Base-by-base conservation (phyloP, 2,113 vertebrate genomes). In the Dermatemys mawii region DNA sequence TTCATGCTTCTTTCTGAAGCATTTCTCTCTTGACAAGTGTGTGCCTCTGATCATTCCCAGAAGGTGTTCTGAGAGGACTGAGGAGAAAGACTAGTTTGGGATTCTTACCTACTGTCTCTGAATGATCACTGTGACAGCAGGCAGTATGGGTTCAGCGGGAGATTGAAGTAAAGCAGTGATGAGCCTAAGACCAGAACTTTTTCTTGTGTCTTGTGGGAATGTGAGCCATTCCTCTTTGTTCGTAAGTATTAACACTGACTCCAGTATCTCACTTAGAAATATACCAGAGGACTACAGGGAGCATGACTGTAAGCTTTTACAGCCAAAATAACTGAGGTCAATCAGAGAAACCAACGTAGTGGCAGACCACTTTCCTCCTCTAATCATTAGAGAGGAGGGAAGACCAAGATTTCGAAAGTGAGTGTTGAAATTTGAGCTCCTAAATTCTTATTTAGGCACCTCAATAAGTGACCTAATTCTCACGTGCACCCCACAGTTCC, bases 1-100 rank as follows among this genome's bases (percentile, higher is more conserved):
- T 95, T 85, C 94, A 91, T 92, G 54, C 55, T 26, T 50, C 55
- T 91, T 96, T 95, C 85, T 75, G 70, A 96, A 89, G 29, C 63
- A 46, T 49, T 92, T 70, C 54, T 87, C 88, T 92, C 60, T 57
- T 85, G 91, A 35, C 75, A 48, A 87, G 60, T 81, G 38, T 85
- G 93, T 67, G 57, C 83, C 67, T 44, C 75, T 75, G 53, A n/a
- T 89, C 54, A 38, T 91, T 96, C 44, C 44, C 46, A 84, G 90
- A 90, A 46, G 90, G 67, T 53, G 41, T 54, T 87, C 83, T 32
- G 49, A 90, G 35, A 4, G 44, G 55, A 5, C 3, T 60, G 87
- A 46, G 27, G 9, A 89, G 17, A 8, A 27, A 84, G 87, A 38
- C 3, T 75, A 50, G 49, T 78, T 81, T 70, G n/a, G n/a, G n/a